These are phyloP conservation scores for Pelochelys cantorii DNA, from an alignment of 2,797 vertebrate genomes.

Conservation along the genomic window DNA sequence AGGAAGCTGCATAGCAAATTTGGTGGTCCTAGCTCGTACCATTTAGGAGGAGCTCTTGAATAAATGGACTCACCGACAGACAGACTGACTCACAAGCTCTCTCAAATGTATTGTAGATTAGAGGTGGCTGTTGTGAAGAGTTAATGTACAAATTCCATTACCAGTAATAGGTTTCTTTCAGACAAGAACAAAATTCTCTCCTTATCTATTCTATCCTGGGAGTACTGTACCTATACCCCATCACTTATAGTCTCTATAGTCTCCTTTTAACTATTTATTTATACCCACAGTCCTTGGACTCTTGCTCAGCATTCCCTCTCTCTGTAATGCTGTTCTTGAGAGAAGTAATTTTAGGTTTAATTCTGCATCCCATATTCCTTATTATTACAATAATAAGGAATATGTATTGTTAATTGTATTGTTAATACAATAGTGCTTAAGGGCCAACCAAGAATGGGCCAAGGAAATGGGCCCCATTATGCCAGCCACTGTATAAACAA, in stretches of 20 bases:
- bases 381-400: no score
- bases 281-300: neutral
- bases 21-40: no score
- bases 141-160: neutral
- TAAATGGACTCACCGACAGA: no score
- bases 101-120: neutral
- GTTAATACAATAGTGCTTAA: neutral
- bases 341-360: neutral
- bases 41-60: no score
- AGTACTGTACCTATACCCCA: neutral
- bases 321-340: neutral
- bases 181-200: constrained; percentile 10
- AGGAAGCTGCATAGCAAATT: no score
- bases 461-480: no score
- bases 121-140: neutral
- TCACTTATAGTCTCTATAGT: neutral
- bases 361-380: neutral
- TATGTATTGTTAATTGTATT: no score
- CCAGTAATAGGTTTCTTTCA: constrained; percentile 2
- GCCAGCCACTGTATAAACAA: neutral
- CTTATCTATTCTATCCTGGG: neutral
- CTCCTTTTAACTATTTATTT: neutral
- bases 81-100: no score
- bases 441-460: neutral
- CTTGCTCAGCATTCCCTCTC: neutral